These are phyloP conservation scores for Euphysa ruthae DNA, from an alignment of 30 jellyfish, hydroid and myxozoan species.

Conservation along the genomic window DNA sequence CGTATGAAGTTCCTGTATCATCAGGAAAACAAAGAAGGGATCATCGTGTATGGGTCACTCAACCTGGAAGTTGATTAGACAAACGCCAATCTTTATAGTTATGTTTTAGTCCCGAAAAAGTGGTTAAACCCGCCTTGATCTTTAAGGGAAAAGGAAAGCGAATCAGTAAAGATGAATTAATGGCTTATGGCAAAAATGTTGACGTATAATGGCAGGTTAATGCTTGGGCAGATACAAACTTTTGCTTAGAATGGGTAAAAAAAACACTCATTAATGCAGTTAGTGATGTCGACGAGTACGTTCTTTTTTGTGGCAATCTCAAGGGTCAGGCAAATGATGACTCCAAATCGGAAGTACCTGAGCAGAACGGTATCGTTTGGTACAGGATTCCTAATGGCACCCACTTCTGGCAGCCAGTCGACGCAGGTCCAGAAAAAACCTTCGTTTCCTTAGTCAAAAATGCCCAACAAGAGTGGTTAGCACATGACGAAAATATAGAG, in stretches of 20 bases:
- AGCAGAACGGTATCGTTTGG: slow-evolving; percentile 26
- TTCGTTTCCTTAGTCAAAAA: neutral
- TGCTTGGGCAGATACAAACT: slow-evolving; percentile 43
- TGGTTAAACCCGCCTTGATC: slow-evolving; percentile 25
- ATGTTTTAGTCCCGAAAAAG: slow-evolving; percentile 26
- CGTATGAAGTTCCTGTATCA: slow-evolving; percentile 20
- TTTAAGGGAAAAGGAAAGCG: slow-evolving; percentile 47
- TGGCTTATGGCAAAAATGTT: slow-evolving; percentile 16
- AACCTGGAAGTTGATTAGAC: slow-evolving; percentile 47
- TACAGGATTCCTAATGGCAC: slow-evolving; percentile 32
- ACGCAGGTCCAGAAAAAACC: slow-evolving; percentile 18
- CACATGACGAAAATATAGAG: slow-evolving; percentile 30
- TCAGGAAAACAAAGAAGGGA: slow-evolving; percentile 33
- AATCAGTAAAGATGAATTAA: slow-evolving; percentile 7
- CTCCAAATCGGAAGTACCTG: slow-evolving; percentile 7
- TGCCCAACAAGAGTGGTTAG: slow-evolving; percentile 29
- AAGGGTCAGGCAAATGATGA: slow-evolving; percentile 13
- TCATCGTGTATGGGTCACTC: slow-evolving; percentile 44
- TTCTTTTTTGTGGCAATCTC: slow-evolving; percentile 33
- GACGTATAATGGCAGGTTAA: slow-evolving; percentile 31
- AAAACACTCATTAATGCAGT: slow-evolving; percentile 17
- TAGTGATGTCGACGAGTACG: slow-evolving; percentile 6
- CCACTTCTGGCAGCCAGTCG: slow-evolving; percentile 40
- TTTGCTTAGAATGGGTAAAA: slow-evolving; percentile 11
- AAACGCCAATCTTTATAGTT: slow-evolving; percentile 28